Conservation (phyloP, 2,888 invertebrate species). For the Erpobdella octoculata region DNA sequence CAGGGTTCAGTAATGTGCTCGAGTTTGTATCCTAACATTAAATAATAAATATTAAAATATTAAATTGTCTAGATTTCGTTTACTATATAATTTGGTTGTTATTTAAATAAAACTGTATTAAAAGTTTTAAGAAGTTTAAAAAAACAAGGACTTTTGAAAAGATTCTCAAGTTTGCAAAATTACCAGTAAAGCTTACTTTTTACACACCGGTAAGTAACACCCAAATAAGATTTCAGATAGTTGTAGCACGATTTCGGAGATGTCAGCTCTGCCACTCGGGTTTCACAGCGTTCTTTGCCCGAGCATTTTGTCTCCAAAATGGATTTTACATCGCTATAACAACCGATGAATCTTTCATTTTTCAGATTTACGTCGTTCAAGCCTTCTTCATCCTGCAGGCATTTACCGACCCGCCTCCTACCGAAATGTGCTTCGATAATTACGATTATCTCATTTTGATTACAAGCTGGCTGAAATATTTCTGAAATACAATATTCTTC, state of each 20-base stretch:
- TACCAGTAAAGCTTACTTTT: not conserved
- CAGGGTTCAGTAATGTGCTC: too few species aligned
- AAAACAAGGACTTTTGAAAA: not conserved
- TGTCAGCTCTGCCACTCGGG: not conserved
- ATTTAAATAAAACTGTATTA: too few species aligned
- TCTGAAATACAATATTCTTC: slow-evolving; percentile 9
- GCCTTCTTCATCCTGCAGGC: slow-evolving; percentile 2
- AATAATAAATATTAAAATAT: too few species aligned
- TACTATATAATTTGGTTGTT: too few species aligned
- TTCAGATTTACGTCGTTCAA: not conserved
- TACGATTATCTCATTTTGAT: not conserved
- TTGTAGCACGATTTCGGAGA: not conserved
- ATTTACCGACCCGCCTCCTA: not conserved
- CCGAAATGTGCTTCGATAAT: slow-evolving; percentile 9
- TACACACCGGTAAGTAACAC: not conserved
- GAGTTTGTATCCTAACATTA: too few species aligned
- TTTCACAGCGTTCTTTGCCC: not conserved
- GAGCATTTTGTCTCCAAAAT: slow-evolving; percentile 3
- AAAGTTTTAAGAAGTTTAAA: not conserved
- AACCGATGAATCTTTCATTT: not conserved
- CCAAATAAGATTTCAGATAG: slow-evolving; percentile 1
- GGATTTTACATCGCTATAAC: slow-evolving; percentile 1
- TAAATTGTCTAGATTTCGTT: too few species aligned
- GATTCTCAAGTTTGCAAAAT: too few species aligned
- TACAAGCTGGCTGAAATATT: not conserved